phyloP scores from a whole-genome alignment of 92 coral and sea anemone genomes.

The Zoanthus solanderi region DNA sequence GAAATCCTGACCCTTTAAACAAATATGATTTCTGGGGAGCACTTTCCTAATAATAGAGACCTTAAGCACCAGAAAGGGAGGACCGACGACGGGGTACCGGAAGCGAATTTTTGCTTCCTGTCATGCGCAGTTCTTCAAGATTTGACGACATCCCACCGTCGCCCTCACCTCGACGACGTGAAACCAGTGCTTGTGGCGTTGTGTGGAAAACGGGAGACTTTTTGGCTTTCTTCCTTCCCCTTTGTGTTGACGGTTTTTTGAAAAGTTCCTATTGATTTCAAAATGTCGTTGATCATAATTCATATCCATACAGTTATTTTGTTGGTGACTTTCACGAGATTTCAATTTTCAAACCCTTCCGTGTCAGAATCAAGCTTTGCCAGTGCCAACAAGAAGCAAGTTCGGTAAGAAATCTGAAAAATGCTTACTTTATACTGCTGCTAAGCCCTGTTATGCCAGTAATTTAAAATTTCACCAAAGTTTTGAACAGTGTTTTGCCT shows the following conservation, averaged over 20 bases:
- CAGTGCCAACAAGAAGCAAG: slow-evolving; percentile 16
- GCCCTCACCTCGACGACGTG: slow-evolving; percentile 51
- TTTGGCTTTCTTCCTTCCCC: background rate
- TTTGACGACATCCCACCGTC: slow-evolving; percentile 28
- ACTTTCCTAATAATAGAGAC: slow-evolving; percentile 5
- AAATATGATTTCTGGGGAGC: too few relatives aligned
- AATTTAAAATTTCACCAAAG: slow-evolving; percentile 17
- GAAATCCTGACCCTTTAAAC: too few relatives aligned
- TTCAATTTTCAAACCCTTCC: slow-evolving; percentile 18
- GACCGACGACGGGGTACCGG: slow-evolving; percentile 52
- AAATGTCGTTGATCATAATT: background rate
- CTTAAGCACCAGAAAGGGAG: slow-evolving; percentile 59
- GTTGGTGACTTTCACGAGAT: slow-evolving; percentile 23
- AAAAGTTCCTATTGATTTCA: slow-evolving; percentile 2
- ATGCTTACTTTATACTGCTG: slow-evolving; percentile 22
- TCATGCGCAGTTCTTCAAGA: slow-evolving; percentile 40
- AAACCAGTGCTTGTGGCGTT: slow-evolving; percentile 24
- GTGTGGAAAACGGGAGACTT: slow-evolving; percentile 23
- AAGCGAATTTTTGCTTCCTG: slow-evolving; percentile 41
- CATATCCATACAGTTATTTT: slow-evolving; percentile 16
- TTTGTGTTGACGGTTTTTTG: slow-evolving; percentile 22
- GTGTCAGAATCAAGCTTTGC: slow-evolving; percentile 16
- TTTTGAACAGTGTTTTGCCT: slow-evolving; percentile 17
- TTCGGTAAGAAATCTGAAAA: slow-evolving; percentile 27
- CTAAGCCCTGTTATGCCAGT: slow-evolving; percentile 18